phyloP scores from a whole-genome alignment of 2,797 vertebrate species.

The Choloepus didactylus region DNA sequence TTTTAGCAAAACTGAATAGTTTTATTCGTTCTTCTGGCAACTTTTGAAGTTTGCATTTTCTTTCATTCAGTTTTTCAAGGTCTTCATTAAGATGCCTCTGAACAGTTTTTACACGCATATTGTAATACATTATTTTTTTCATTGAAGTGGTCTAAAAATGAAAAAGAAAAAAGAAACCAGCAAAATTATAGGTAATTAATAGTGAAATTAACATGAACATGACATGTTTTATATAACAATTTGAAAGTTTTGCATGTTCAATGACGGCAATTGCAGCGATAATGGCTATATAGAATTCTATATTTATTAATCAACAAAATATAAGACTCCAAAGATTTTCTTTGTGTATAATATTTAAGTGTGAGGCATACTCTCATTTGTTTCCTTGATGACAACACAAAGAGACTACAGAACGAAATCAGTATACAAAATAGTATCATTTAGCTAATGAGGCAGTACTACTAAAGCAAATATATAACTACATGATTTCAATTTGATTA shows the following conservation, averaged over 20 bases:
- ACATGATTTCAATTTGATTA: conserved; percentile 22
- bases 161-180: conserved; percentile 53
- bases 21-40: conserved; percentile 91
- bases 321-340: conserved; percentile 47
- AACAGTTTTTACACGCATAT: conserved; percentile 92
- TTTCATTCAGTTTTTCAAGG: conserved; percentile 88
- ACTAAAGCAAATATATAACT: conserved; percentile 50
- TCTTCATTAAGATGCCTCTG: conserved; percentile 89
- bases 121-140: conserved; percentile 97
- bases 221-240: background rate
- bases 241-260: conserved; percentile 6
- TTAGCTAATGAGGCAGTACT: conserved; percentile 20
- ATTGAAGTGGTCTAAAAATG: conserved; percentile 90
- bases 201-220: background rate
- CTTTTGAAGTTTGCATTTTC: conserved; percentile 87
- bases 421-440: conserved; percentile 46
- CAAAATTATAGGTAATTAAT: background rate
- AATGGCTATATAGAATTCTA: background rate
- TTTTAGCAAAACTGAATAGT: conserved; percentile 88
- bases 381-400: conserved; percentile 33
- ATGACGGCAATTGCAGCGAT: background rate
- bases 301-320: conserved; percentile 41
- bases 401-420: conserved; percentile 55
- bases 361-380: conserved; percentile 43
- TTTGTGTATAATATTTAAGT: conserved; percentile 58